phyloP scores from a whole-genome alignment of 23 tunicate species.

The Aplidium turbinatum region DNA sequence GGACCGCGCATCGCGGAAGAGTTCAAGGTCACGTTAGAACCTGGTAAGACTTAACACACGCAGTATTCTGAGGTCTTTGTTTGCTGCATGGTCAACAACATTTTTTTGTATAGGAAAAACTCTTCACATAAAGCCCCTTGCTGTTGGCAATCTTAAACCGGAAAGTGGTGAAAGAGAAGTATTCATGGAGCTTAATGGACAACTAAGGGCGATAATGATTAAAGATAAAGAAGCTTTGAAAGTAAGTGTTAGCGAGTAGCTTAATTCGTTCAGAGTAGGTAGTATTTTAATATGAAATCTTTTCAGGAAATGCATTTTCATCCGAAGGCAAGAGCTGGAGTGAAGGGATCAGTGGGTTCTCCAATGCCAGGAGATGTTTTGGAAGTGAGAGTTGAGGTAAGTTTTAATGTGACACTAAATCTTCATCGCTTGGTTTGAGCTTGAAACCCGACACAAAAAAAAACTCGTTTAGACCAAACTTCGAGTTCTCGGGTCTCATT shows the following conservation, averaged over 20 bases:
- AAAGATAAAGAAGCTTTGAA: slow-evolving; percentile 96
- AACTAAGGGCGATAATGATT: slow-evolving; percentile 68
- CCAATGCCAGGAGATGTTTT: slow-evolving; percentile 99
- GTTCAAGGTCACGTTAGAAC: slow-evolving; percentile 79
- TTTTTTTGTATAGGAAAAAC: slow-evolving; percentile 66
- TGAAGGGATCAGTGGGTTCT: slow-evolving; percentile 91
- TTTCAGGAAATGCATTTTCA: slow-evolving; percentile 91
- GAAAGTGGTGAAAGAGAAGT: slow-evolving; percentile 95
- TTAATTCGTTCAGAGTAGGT: no score
- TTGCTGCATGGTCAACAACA: neutral
- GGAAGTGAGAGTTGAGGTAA: slow-evolving; percentile 80
- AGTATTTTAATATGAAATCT: no score
- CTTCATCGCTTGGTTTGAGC: neutral
- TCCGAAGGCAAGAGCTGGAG: slow-evolving; percentile 89
- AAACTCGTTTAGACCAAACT: no score
- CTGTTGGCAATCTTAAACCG: slow-evolving; percentile 86
- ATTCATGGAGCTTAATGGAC: slow-evolving; percentile 93
- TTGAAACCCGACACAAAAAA: no score
- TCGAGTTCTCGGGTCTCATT: no score
- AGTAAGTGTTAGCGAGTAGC: slow-evolving; percentile 41
- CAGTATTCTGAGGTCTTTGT: neutral
- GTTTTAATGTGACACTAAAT: neutral
- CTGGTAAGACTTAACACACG: slow-evolving; percentile 38
- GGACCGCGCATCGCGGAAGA: slow-evolving; percentile 99
- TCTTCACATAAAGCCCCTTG: slow-evolving; percentile 93